A percentile compares a stretch with the other conserved stretches of the same genome.
Evolutionary conservation across 2,113 vertebrate species (phyloP).

Genomic region (Catharus fuscescens): DNA sequence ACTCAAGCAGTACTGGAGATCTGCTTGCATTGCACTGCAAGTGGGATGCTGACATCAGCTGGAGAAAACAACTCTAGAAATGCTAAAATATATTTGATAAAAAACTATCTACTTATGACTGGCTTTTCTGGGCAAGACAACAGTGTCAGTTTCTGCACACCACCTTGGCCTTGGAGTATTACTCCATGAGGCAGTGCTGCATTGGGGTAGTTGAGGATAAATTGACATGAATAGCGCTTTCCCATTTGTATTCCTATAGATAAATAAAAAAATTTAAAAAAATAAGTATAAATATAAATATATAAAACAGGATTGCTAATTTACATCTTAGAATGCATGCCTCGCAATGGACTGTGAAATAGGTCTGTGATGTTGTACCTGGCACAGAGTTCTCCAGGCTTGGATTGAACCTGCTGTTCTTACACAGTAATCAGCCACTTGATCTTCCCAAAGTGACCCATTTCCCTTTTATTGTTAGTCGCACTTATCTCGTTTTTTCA

Average conservation of each 20-base stretch:
- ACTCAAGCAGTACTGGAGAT: background rate
- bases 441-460: background rate
- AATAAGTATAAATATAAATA: background rate
- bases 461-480: constrained; percentile 54
- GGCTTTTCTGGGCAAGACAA: background rate
- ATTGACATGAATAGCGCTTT: background rate
- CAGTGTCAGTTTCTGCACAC: background rate
- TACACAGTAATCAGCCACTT: constrained; percentile 34
- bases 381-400: fast-evolving
- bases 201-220: background rate
- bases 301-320: background rate
- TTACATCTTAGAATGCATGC: background rate
- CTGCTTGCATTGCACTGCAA: background rate
- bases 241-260: background rate
- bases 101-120: background rate
- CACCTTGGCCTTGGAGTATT: background rate
- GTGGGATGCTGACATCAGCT: fast-evolving
- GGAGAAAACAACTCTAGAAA: background rate
- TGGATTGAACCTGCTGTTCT: constrained; percentile 31
- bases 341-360: background rate
- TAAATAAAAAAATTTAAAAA: no score
- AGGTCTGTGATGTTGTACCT: background rate
- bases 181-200: background rate
- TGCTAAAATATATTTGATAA: background rate
- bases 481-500: constrained; percentile 31